These are phyloP conservation scores for Hippocampus comes DNA, from an alignment of 2,113 vertebrate genomes.

Conservation along the genomic window DNA sequence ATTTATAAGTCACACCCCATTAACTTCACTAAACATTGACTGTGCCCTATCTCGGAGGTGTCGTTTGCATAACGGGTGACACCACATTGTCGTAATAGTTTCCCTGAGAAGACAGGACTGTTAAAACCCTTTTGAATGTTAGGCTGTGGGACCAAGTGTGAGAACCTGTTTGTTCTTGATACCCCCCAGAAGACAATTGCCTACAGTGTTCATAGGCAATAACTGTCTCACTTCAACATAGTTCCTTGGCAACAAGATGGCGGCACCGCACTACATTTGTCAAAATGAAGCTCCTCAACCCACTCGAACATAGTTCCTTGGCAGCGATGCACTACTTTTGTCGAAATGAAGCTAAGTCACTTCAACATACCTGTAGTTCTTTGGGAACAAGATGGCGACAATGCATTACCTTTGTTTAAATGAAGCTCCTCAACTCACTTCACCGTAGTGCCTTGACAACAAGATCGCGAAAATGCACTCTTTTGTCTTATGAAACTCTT, in stretches of 20 bases:
- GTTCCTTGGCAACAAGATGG: neutral
- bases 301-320: neutral
- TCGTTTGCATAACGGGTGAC: neutral
- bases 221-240: neutral
- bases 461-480: too few species aligned
- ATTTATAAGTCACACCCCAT: neutral
- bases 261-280: neutral
- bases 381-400: neutral
- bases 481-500: too few species aligned
- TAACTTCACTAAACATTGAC: neutral
- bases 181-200: too few species aligned
- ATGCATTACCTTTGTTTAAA: neutral
- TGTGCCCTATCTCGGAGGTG: neutral
- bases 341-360: too few species aligned
- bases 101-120: too few species aligned
- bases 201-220: too few species aligned
- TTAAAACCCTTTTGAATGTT: too few species aligned
- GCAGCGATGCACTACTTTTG: neutral
- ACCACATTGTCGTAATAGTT: too few species aligned
- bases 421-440: neutral
- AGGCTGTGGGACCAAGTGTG: neutral
- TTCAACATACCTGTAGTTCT: neutral
- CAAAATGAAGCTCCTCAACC: neutral
- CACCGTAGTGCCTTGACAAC: neutral
- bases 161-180: too few species aligned